These are phyloP conservation scores for Mythimna impura DNA, from an alignment of 2,888 invertebrate genomes.

Conservation along the genomic window DNA sequence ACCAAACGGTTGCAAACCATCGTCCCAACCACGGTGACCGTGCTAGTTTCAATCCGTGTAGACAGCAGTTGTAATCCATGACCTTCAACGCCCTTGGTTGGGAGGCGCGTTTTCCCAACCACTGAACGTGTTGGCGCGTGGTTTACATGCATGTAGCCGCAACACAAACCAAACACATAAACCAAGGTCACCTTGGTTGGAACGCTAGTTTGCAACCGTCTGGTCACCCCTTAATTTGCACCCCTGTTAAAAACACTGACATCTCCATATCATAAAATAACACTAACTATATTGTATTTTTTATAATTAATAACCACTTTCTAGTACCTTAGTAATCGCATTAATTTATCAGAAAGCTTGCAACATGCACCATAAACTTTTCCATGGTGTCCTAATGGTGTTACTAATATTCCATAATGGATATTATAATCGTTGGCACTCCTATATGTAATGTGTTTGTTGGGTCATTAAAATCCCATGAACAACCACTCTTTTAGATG, in stretches of 20 bases:
- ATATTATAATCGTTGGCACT: constrained; percentile 69
- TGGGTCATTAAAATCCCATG: constrained; percentile 65
- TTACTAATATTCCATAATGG: constrained; percentile 71
- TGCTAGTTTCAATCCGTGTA: too few relatives aligned
- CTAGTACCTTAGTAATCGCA: constrained; percentile 24
- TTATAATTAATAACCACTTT: constrained; percentile 16
- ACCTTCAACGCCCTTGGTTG: too few relatives aligned
- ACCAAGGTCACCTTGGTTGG: too few relatives aligned
- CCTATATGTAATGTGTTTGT: constrained; percentile 69
- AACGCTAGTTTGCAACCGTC: too few relatives aligned
- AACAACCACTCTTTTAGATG: constrained; percentile 61
- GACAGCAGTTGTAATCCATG: too few relatives aligned
- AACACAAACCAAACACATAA: too few relatives aligned
- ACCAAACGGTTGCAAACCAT: too few relatives aligned
- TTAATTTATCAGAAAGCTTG: constrained; percentile 54
- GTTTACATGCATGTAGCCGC: too few relatives aligned
- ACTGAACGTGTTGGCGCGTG: too few relatives aligned
- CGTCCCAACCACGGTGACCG: too few relatives aligned
- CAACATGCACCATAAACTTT: constrained; percentile 59
- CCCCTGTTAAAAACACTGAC: not conserved
- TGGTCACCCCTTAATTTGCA: too few relatives aligned
- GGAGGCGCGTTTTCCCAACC: too few relatives aligned
- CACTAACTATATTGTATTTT: not conserved
- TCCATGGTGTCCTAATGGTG: constrained; percentile 60
- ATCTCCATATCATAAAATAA: not conserved